Evolutionary conservation across 2,797 vertebrate species (phyloP).

Genomic region (Chromis chromis): DNA sequence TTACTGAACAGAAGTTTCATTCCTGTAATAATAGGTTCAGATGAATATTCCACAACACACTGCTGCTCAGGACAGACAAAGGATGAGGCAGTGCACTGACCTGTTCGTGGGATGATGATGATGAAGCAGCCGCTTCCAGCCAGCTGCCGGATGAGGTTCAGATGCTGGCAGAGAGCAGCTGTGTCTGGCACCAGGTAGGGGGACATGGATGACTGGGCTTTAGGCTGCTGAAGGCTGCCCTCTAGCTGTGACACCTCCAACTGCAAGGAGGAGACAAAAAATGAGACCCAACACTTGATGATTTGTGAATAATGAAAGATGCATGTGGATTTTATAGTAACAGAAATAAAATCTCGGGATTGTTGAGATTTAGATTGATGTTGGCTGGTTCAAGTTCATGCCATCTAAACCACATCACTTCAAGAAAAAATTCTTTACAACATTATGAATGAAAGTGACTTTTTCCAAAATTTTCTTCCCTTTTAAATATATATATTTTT

Average conservation of each 20-base stretch:
- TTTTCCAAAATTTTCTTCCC: no score
- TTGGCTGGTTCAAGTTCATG: not conserved
- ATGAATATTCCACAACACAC: no score
- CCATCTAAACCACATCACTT: not conserved
- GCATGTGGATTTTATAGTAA: not conserved
- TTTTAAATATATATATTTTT: no score
- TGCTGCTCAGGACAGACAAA: no score
- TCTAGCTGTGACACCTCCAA: constrained; percentile 97
- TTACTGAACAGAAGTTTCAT: no score
- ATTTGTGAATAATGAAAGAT: not conserved
- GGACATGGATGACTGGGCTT: constrained; percentile 96
- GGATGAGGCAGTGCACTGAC: constrained; percentile 70
- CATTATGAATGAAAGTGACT: no score
- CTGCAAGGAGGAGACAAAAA: constrained; percentile 73
- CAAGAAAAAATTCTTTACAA: no score
- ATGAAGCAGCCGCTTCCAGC: constrained; percentile 95
- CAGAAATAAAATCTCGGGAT: not conserved
- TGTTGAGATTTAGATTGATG: not conserved
- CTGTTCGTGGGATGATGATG: constrained; percentile 96
- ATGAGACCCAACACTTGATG: not conserved
- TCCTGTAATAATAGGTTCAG: no score
- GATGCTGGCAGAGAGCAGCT: constrained; percentile 93
- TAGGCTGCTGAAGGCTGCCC: constrained; percentile 97
- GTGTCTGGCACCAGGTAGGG: constrained; percentile 96
- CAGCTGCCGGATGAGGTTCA: constrained; percentile 90